phyloP scores from a whole-genome alignment of 2,113 vertebrate species.

The Piprites chloris region DNA sequence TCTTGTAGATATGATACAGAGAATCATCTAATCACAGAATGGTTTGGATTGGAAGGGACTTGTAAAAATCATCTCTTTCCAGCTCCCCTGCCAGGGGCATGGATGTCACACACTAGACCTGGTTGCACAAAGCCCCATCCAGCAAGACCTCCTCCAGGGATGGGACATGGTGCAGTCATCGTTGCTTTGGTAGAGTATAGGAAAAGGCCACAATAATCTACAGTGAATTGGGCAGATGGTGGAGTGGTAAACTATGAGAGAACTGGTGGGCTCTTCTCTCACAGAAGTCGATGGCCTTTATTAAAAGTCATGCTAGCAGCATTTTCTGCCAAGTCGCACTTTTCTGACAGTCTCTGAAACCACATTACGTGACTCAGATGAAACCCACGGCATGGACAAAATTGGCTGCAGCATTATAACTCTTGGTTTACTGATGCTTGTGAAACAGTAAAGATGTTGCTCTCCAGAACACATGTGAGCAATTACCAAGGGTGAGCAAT shows the following conservation, averaged over 20 bases:
- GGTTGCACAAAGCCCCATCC: neutral
- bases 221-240: neutral
- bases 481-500: neutral
- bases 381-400: neutral
- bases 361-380: neutral
- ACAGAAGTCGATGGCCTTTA: neutral
- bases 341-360: neutral
- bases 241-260: neutral
- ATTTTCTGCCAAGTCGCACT: neutral
- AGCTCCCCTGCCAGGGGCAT: neutral
- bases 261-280: neutral
- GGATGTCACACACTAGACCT: neutral
- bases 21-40: neutral
- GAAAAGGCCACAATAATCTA: neutral
- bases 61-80: fast-evolving
- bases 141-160: neutral
- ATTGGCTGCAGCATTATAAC: neutral
- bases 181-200: neutral
- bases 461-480: neutral
- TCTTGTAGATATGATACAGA: neutral
- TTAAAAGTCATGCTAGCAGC: neutral
- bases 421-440: neutral
- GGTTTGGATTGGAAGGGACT: neutral
- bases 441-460: neutral
- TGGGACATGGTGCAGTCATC: neutral